phyloP scores from a whole-genome alignment of 2,888 invertebrate species.

The Heliconius aoede region DNA sequence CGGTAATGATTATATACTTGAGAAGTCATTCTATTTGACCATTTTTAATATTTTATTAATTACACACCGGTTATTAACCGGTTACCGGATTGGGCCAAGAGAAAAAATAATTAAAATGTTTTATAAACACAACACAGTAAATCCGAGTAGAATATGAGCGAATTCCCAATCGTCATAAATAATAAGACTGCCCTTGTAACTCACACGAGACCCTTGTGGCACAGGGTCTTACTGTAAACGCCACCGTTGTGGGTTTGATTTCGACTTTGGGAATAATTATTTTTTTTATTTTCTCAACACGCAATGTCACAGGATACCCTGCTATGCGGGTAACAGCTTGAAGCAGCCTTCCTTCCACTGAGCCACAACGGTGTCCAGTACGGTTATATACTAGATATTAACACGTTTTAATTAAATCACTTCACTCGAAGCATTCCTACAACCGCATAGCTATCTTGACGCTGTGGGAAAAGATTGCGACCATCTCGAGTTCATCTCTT shows the following conservation, averaged over 20 bases:
- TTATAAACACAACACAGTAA: background rate
- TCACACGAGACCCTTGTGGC: background rate
- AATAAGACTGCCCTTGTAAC: background rate
- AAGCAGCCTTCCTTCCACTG: background rate
- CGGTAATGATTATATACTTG: background rate
- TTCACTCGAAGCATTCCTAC: slow-evolving; percentile 1
- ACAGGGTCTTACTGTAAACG: background rate
- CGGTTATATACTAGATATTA: slow-evolving; percentile 6
- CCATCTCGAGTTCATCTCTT: slow-evolving; percentile 14
- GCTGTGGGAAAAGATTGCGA: slow-evolving; percentile 13
- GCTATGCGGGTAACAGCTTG: too few species aligned
- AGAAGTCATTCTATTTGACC: background rate
- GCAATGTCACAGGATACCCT: too few species aligned
- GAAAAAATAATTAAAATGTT: background rate
- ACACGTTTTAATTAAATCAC: slow-evolving; percentile 18
- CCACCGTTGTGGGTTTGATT: background rate
- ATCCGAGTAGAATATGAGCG: background rate
- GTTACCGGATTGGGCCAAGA: too few species aligned
- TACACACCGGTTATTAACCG: too few species aligned
- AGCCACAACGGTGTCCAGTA: background rate
- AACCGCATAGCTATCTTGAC: slow-evolving; percentile 10
- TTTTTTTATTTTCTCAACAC: too few species aligned
- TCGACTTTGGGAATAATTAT: too few species aligned
- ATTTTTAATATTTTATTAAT: background rate
- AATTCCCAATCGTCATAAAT: background rate